Evolutionary conservation across 35 echinoderm and acorn worm species (phyloP), one percentile per base, ranked within the genome.

Genomic region (Chiridota heheva): DNA sequence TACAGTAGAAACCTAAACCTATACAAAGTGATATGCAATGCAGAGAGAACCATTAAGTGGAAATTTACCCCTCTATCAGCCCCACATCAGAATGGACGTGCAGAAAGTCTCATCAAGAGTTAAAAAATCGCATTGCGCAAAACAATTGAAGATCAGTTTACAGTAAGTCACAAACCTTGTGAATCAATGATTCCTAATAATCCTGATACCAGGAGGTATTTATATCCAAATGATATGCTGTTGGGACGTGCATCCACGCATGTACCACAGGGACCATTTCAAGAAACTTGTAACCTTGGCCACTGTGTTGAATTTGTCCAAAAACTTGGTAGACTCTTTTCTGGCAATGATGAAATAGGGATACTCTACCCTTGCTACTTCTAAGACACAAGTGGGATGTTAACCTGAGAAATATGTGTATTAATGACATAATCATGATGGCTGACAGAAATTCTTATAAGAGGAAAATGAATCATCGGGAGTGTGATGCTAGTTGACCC

Each of bases 51-150:
- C 7, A 44, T 29, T 8, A 15, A 84, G 51, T 83, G 87, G 68
- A 72, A 44, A 63, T 90, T 90, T 68, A 90, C 60, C 33, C 83
- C 80, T 1, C 87, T 80, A 33, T 57, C 42, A 29, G 87, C 87
- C 22, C 41, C 80, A 22, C 87, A 84, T 20, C 69, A 89, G 58
- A 83, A 89, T 63, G 87, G 87, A 20, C 76, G 87, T 63, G 80
- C 69, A 63, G 80, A 84, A 76, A 40, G 80, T 15, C 69, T 90
- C 1, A 81, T 84, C 16, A 76, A 84, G 25, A 90, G 69, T 58
- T 57, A 36, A 26, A 77, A 82, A 56, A 4, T 17, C 27, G 86
- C 86, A 24, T 40, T 89, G 16, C n/a, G n/a, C n/a, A n/a, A n/a
- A n/a, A n/a, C n/a, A n/a, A n/a, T n/a, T n/a, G n/a, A n/a, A n/a